phyloP scores from a whole-genome alignment of 1,140 invertebrate species.

The Andrena cerasifolii region DNA sequence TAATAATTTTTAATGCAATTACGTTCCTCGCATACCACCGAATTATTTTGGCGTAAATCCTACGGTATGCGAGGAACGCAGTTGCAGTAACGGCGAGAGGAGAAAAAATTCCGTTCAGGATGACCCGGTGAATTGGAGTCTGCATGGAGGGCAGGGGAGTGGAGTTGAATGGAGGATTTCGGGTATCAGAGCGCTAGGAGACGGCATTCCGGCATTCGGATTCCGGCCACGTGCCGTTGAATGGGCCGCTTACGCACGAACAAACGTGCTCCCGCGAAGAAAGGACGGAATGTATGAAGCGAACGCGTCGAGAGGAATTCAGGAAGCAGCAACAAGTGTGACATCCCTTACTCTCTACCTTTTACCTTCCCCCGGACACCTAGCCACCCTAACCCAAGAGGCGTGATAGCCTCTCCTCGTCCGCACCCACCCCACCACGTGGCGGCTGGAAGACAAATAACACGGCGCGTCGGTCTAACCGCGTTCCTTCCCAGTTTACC shows the following conservation, averaged over 20 bases:
- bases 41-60: no score
- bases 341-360: conserved; percentile 66
- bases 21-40: no score
- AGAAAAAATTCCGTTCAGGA: not conserved
- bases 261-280: conserved; percentile 38
- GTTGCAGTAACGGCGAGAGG: not conserved
- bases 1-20: not conserved
- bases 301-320: conserved; percentile 42
- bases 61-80: not conserved
- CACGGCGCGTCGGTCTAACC: conserved; percentile 9
- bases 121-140: not conserved
- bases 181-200: not conserved
- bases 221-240: conserved; percentile 3
- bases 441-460: conserved; percentile 44
- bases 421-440: conserved; percentile 14
- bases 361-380: conserved; percentile 56
- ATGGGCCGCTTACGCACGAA: not conserved
- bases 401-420: conserved; percentile 32
- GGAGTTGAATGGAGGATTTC: conserved; percentile 14
- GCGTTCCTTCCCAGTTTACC: not conserved
- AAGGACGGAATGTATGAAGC: conserved; percentile 35
- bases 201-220: not conserved
- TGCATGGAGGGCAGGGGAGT: no score
- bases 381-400: conserved; percentile 53
- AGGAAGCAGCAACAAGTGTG: conserved; percentile 69